A percentile compares a stretch with the other conserved stretches of the same genome.
These are phyloP conservation scores for Zophobas atratus DNA, from an alignment of 1,140 invertebrate species.

Conservation along the genomic window DNA sequence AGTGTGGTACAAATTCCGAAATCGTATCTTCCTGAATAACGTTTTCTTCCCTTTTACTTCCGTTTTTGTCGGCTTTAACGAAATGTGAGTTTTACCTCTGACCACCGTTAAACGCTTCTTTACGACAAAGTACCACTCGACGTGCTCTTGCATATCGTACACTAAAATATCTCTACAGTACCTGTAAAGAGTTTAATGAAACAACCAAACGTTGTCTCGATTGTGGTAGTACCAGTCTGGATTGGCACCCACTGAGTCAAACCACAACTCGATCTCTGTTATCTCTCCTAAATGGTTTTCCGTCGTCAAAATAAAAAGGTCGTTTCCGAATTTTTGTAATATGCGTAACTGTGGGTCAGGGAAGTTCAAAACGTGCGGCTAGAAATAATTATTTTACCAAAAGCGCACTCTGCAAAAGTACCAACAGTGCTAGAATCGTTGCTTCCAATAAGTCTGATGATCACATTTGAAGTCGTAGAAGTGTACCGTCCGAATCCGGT, in stretches of 20 bases:
- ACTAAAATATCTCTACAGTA: constrained; percentile 17
- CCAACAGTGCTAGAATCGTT: constrained; percentile 3
- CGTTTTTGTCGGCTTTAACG: background rate
- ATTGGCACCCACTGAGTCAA: constrained; percentile 4
- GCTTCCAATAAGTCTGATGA: constrained; percentile 13
- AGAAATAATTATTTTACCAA: background rate
- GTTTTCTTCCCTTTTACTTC: background rate
- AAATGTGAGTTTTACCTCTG: background rate
- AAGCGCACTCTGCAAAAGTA: background rate
- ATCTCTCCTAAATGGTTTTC: constrained; percentile 23
- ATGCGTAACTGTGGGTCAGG: constrained; percentile 14
- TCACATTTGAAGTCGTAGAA: constrained; percentile 13
- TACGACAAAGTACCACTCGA: background rate
- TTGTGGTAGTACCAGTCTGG: background rate
- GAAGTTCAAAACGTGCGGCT: constrained; percentile 30
- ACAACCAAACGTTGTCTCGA: background rate
- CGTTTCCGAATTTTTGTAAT: constrained; percentile 6
- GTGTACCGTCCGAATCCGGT: background rate
- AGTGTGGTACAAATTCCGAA: background rate
- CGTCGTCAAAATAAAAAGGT: constrained; percentile 8
- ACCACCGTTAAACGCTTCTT: background rate
- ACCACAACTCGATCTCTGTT: constrained; percentile 13
- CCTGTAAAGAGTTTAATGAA: background rate
- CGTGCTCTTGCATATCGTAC: constrained; percentile 1
- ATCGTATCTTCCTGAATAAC: background rate